These are phyloP conservation scores for Leucoraja ocellata DNA, from an alignment of 2,797 vertebrate genomes.

Conservation along the genomic window DNA sequence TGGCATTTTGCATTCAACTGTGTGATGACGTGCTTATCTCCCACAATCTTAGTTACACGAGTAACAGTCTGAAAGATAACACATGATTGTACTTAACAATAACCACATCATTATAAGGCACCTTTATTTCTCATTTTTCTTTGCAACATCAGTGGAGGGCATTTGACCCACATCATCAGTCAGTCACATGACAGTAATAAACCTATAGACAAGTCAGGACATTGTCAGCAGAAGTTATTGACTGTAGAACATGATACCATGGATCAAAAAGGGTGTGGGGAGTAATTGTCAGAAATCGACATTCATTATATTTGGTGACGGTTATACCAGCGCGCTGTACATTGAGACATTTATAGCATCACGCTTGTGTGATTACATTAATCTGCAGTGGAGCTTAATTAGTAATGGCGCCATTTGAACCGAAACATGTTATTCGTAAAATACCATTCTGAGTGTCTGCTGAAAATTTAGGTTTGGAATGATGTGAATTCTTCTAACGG, in stretches of 20 bases:
- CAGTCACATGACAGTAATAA: too few species aligned
- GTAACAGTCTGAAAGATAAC: background rate
- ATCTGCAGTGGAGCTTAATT: background rate
- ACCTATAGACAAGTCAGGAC: too few species aligned
- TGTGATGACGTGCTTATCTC: background rate
- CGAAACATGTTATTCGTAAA: slow-evolving; percentile 2
- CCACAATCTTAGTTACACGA: background rate
- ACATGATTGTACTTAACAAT: too few species aligned
- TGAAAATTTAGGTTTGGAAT: background rate
- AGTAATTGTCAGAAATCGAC: background rate
- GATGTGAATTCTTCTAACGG: background rate
- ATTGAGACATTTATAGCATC: background rate
- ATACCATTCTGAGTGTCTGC: background rate
- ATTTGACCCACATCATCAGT: too few species aligned
- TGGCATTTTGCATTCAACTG: background rate
- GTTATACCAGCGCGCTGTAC: background rate
- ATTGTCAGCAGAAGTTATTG: too few species aligned
- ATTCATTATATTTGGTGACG: background rate
- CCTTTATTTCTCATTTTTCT: too few species aligned
- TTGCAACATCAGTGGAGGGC: too few species aligned
- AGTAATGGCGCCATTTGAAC: background rate
- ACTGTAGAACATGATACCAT: too few species aligned
- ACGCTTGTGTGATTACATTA: background rate
- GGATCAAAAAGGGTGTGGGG: background rate
- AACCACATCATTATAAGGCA: too few species aligned